Evolutionary conservation across 2,888 invertebrate species (phyloP).

Genomic region (Torymus aiolomorphi): DNA sequence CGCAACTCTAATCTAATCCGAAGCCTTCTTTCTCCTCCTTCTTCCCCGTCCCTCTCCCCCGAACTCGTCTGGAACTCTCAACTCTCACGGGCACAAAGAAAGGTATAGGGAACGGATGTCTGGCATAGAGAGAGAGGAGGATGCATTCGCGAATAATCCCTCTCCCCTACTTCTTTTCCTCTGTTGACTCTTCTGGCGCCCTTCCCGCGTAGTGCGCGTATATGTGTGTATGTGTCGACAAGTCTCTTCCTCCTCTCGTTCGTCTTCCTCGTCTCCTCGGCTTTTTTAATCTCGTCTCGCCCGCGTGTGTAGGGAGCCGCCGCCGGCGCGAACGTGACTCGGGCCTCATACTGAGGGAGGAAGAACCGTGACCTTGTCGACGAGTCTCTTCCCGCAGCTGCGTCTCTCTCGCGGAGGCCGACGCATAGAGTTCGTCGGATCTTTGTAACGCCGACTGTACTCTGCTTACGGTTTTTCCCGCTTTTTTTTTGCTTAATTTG

Average conservation of each 20-base stretch:
- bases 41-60: not conserved
- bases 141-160: slow-evolving; percentile 45
- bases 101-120: slow-evolving; percentile 17
- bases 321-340: slow-evolving; percentile 58
- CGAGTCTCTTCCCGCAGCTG: too few species aligned
- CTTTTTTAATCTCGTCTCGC: slow-evolving; percentile 50
- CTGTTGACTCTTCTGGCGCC: slow-evolving; percentile 11
- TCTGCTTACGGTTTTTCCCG: not conserved
- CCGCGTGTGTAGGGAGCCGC: slow-evolving; percentile 5
- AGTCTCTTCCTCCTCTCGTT: not conserved
- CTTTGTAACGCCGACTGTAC: not conserved
- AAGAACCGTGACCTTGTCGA: slow-evolving; percentile 60
- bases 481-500: slow-evolving; percentile 24
- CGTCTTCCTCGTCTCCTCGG: slow-evolving; percentile 38
- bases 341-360: slow-evolving; percentile 44
- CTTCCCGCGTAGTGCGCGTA: slow-evolving; percentile 1
- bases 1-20: slow-evolving; percentile 40
- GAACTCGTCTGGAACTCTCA: slow-evolving; percentile 13
- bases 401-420: too few species aligned
- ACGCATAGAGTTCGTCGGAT: too few species aligned
- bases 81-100: not conserved
- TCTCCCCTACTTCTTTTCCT: slow-evolving; percentile 17
- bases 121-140: slow-evolving; percentile 13
- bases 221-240: slow-evolving; percentile 37
- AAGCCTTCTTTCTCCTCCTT: slow-evolving; percentile 18